These are phyloP conservation scores for Rhodinocichla rosea DNA, from an alignment of 2,113 vertebrate genomes.

Conservation along the genomic window DNA sequence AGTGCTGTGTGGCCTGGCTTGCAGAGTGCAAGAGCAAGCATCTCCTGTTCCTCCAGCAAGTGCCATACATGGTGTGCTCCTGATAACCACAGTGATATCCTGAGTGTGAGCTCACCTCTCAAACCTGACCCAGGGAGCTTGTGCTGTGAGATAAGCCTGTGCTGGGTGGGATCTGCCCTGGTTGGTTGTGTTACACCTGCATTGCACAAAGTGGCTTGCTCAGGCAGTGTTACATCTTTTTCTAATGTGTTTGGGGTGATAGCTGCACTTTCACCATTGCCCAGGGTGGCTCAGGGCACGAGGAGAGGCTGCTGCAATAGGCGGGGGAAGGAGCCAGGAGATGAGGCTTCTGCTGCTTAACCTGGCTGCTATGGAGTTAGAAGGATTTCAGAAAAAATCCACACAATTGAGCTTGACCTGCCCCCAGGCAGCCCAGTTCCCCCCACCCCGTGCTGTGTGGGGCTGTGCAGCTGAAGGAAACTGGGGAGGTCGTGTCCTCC, in stretches of 20 bases:
- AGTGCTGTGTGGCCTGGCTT: not conserved
- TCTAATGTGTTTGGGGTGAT: not conserved
- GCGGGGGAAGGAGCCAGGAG: not conserved
- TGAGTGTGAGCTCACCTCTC: not conserved
- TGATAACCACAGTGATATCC: not conserved
- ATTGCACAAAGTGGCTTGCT: not conserved
- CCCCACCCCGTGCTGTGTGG: not conserved
- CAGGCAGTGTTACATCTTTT: not conserved
- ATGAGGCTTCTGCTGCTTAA: not conserved
- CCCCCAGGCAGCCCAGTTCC: not conserved
- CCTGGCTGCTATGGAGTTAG: not conserved
- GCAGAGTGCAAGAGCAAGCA: not conserved
- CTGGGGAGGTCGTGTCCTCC: rapidly evolving
- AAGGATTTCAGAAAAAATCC: not conserved
- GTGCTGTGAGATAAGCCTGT: not conserved
- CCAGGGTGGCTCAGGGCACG: rapidly evolving
- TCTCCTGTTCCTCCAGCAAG: not conserved
- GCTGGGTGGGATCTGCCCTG: not conserved
- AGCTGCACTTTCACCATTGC: not conserved
- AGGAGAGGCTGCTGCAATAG: not conserved
- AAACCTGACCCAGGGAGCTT: not conserved
- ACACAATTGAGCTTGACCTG: not conserved
- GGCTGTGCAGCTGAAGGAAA: not conserved
- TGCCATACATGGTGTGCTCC: not conserved
- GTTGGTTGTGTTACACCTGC: not conserved